Evolutionary conservation across 2,113 vertebrate genomes (phyloP).

Genomic region (Tichodroma muraria): DNA sequence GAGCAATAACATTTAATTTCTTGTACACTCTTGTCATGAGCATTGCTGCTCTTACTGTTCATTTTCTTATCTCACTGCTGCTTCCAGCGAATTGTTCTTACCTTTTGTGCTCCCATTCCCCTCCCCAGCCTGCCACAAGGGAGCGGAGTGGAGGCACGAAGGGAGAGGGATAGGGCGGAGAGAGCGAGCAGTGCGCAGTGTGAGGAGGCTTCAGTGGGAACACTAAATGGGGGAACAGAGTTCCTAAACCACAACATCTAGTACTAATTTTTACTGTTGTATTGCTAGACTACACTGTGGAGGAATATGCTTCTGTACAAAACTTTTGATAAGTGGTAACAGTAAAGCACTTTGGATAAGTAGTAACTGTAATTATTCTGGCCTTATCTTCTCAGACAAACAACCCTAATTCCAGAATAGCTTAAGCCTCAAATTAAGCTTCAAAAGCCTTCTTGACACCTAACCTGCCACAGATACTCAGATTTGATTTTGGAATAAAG

Average conservation of each 20-base stretch:
- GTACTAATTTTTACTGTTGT: background rate
- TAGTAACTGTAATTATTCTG: background rate
- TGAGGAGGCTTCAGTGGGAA: background rate
- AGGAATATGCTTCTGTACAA: background rate
- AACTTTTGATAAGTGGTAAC: background rate
- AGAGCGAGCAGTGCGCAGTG: accelerated
- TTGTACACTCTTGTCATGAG: background rate
- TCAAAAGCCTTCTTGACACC: background rate
- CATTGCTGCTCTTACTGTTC: background rate
- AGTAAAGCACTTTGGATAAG: background rate
- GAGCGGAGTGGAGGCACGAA: background rate
- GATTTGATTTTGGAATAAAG: background rate
- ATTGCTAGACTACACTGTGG: background rate
- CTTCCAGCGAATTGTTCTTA: background rate
- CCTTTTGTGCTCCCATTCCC: background rate
- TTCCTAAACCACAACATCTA: background rate
- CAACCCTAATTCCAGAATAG: background rate
- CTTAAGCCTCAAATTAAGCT: background rate
- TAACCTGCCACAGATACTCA: background rate
- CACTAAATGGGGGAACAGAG: background rate
- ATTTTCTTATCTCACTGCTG: background rate
- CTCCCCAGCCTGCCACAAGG: background rate
- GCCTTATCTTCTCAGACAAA: background rate
- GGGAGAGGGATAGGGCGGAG: background rate
- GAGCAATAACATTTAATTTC: background rate